Conservation (phyloP, 37 sponge, comb jelly and placozoan genomes). For the Hormiphora californensis region DNA sequence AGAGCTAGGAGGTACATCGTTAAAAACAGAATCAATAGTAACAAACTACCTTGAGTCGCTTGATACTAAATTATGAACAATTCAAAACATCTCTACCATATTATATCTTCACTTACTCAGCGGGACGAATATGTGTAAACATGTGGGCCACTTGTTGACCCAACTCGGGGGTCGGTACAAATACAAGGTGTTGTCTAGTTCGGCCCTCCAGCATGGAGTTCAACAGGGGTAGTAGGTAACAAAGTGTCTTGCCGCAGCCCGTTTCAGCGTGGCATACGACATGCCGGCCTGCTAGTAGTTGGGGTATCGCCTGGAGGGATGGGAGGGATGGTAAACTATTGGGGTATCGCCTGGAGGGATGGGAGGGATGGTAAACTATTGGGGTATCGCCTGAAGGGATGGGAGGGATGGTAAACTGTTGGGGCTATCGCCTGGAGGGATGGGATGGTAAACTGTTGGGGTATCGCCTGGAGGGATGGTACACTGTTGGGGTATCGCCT, state of each 20-base stretch:
- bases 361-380: no score
- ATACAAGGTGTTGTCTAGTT: not conserved
- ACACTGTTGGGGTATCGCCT: no score
- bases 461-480: no score
- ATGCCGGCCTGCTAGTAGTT: not conserved
- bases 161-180: conserved; percentile 34
- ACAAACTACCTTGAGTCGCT: no score
- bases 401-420: no score
- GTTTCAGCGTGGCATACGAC: conserved; percentile 34
- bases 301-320: not conserved
- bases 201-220: not conserved
- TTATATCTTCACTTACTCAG: conserved; percentile 26
- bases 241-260: conserved; percentile 25
- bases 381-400: no score
- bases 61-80: not conserved
- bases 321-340: no score
- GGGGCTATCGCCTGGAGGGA: no score
- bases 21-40: no score
- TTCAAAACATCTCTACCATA: not conserved
- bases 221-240: conserved; percentile 29
- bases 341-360: no score
- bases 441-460: no score
- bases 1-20: no score
- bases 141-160: conserved; percentile 13
- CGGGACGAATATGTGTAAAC: conserved; percentile 2